Evolutionary conservation across 1,140 invertebrate genomes (phyloP).

Genomic region (Drosophila virilis): DNA sequence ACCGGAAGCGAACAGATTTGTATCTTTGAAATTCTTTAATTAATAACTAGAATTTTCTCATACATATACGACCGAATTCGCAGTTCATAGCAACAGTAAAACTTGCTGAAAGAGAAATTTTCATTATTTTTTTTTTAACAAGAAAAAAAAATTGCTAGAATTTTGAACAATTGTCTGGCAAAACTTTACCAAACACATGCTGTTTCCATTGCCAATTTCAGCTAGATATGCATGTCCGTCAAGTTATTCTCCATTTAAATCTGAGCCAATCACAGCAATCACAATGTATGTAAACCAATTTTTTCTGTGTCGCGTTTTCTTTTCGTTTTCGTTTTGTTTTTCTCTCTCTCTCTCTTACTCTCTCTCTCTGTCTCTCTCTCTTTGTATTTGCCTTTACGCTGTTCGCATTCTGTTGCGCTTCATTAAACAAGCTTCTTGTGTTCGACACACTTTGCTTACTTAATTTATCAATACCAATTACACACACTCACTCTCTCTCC

Average conservation of each 20-base stretch:
- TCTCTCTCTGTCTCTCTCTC: neutral
- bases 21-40: no score
- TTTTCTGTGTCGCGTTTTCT: conserved; percentile 15
- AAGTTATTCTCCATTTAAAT: neutral
- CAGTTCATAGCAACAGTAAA: no score
- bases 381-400: conserved; percentile 28
- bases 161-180: no score
- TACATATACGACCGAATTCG: no score
- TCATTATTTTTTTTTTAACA: no score
- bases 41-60: no score
- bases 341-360: neutral
- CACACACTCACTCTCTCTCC: conserved; percentile 15
- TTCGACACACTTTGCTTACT: conserved; percentile 67
- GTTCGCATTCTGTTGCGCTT: conserved; percentile 47
- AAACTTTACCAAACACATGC: no score
- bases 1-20: no score
- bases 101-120: no score
- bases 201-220: no score
- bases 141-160: no score
- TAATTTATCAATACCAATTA: conserved; percentile 78
- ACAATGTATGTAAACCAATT: neutral
- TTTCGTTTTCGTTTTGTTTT: conserved; percentile 1
- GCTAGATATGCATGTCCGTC: neutral
- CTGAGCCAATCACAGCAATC: neutral
- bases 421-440: conserved; percentile 62